Conservation (phyloP, 2,113 vertebrate genomes). For the Prinia subflava region DNA sequence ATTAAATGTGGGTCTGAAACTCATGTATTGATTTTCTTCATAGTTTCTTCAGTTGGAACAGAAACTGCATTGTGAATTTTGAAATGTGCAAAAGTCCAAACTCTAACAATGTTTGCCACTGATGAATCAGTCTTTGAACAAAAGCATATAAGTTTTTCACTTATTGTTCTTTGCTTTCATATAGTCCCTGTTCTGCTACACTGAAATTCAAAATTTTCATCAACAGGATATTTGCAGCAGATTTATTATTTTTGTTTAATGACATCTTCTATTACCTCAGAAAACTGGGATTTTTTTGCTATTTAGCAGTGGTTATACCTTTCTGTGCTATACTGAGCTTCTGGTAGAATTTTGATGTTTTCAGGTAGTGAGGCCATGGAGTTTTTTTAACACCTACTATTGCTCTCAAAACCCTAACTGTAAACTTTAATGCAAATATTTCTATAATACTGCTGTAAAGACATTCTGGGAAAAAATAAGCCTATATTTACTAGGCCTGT, state of each 20-base stretch:
- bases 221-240: not conserved
- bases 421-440: not conserved
- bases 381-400: not conserved
- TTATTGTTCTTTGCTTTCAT: not conserved
- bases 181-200: not conserved
- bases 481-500: not conserved
- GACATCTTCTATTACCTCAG: not conserved
- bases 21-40: not conserved
- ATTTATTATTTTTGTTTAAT: not conserved
- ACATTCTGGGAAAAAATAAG: not conserved
- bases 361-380: not conserved
- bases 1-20: not conserved
- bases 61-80: not conserved
- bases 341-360: not conserved
- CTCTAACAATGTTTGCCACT: accelerated
- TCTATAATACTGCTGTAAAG: not conserved
- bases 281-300: not conserved
- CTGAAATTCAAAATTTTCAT: not conserved
- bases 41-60: not conserved
- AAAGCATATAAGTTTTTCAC: not conserved
- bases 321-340: not conserved
- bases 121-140: not conserved
- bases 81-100: not conserved
- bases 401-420: not conserved
- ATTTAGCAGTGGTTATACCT: not conserved